Base-by-base conservation (phyloP, 2,888 invertebrate genomes). In the Leptodirus hochenwartii region DNA sequence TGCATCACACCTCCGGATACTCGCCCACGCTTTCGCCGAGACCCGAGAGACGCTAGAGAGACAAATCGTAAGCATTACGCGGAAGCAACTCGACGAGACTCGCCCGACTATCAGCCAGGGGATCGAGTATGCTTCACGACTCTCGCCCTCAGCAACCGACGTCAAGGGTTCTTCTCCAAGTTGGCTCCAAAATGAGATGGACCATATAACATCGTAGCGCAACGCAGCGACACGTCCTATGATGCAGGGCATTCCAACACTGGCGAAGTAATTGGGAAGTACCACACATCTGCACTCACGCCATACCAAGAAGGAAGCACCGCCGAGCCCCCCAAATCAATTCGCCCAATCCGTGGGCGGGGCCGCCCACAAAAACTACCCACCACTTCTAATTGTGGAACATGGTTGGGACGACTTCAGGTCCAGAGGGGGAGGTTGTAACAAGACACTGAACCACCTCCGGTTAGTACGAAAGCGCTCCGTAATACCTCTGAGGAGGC, bases 131-230 rank as follows among this genome's bases (percentile, higher is more conserved):
- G 36, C 31, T 37, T 47, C 3, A 32, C 31, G 3, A 39, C 37
- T 2, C 44, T 44, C 22, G 23, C 36, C 4, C 32, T 43, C 2
- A 47, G 46, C 32, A 30, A 9, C 30, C 35, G 34, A 38, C 41
- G 12, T 35, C 43, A 8, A 23, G 25, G 23, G 16, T 25, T 14
- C 15, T n/a, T 15, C 22, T n/a, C 30, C 4, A 49, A 49, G 28
- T 43, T 48, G 29, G 38, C 39, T 9, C 45, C 47, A 4, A 37
- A 43, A 29, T 31, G 46, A 4, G 47, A 46, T 39, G 47, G 47
- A n/a, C 46, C 45, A 1, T 47, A 47, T 17, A n/a, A 38, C 3
- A 37, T 43, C n/a, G 30, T 39, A 4, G 23, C 26, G 2, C 24
- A 32, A 14, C 27, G 29, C 10, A 34, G 34, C 2, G 31, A 37